These are phyloP conservation scores for Motacilla alba DNA, from an alignment of 2,113 vertebrate genomes.

Conservation along the genomic window DNA sequence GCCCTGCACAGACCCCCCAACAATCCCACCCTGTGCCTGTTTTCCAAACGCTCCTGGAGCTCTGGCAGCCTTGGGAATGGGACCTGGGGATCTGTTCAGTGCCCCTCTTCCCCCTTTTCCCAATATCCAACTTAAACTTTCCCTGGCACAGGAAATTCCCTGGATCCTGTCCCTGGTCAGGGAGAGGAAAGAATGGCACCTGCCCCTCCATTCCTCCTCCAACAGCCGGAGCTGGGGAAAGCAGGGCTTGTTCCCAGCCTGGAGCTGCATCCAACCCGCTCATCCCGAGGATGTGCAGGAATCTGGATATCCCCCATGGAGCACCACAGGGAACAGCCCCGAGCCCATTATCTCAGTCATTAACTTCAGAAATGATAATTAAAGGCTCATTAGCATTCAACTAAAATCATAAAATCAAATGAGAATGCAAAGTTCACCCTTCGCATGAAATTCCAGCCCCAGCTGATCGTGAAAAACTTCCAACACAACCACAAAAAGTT, in stretches of 20 bases:
- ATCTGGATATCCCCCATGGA: not conserved
- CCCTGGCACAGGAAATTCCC: not conserved
- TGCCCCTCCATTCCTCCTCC: not conserved
- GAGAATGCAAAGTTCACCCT: not conserved
- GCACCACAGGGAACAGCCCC: not conserved
- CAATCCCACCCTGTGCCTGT: not conserved
- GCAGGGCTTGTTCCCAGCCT: not conserved
- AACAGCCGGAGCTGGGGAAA: no score
- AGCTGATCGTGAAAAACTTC: rapidly evolving
- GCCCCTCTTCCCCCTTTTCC: not conserved
- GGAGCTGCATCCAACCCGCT: not conserved
- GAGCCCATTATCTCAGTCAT: not conserved
- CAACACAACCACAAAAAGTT: rapidly evolving
- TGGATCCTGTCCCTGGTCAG: not conserved
- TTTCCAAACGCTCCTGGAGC: not conserved
- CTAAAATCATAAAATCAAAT: not conserved
- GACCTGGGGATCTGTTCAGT: not conserved
- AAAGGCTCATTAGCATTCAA: not conserved
- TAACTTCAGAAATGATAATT: not conserved
- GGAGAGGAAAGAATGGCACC: not conserved
- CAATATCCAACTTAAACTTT: rapidly evolving
- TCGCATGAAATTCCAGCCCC: not conserved
- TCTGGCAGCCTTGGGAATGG: not conserved
- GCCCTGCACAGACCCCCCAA: not conserved
- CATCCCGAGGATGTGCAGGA: not conserved